Percentiles rank a stretch among this genome's conserved stretches.
Evolutionary conservation across 2,888 invertebrate genomes (phyloP).

Genomic region (Mimachlamys varia): DNA sequence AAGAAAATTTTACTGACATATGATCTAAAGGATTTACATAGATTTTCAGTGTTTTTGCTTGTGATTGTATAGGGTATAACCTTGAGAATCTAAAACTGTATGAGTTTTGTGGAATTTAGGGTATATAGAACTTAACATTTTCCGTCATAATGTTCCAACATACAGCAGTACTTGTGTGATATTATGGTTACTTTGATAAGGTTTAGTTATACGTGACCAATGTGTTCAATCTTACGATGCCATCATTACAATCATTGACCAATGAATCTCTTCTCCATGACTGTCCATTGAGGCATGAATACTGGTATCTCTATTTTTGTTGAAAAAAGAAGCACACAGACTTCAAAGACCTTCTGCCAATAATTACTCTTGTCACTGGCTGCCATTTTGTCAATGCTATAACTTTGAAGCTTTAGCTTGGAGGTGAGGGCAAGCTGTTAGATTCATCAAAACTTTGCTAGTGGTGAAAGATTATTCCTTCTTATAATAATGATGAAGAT

Average conservation of each 20-base stretch:
- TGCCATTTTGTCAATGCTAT: not conserved
- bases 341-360: not conserved
- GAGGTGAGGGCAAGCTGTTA: not conserved
- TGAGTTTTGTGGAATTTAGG: too few relatives aligned
- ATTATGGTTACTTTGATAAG: not conserved
- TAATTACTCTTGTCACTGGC: not conserved
- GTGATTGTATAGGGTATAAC: too few relatives aligned
- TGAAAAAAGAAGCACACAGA: too few relatives aligned
- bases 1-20: too few relatives aligned
- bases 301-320: not conserved
- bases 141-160: too few relatives aligned
- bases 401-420: not conserved
- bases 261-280: not conserved
- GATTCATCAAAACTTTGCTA: not conserved
- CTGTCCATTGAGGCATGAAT: not conserved
- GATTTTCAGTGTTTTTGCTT: too few relatives aligned
- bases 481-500: too few relatives aligned
- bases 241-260: not conserved
- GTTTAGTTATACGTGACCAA: not conserved
- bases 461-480: not conserved
- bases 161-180: too few relatives aligned
- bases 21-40: too few relatives aligned
- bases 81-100: too few relatives aligned
- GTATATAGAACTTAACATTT: too few relatives aligned
- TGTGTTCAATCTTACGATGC: not conserved